phyloP scores from a whole-genome alignment of 2,888 invertebrate species.

The Andrena marginata region DNA sequence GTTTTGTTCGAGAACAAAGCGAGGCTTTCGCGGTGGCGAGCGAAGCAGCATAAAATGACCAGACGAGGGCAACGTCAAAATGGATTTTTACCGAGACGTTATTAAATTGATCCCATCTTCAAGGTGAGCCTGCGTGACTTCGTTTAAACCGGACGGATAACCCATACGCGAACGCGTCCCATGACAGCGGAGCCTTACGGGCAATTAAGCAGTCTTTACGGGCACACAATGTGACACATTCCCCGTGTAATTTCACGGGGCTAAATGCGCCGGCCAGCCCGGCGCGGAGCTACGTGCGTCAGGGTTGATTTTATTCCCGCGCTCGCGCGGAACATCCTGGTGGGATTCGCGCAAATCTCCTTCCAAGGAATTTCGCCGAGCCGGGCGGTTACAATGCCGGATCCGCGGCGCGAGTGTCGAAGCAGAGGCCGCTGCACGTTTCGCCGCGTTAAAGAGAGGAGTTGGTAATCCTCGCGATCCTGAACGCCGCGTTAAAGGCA shows the following conservation, averaged over 20 bases:
- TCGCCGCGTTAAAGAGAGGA: slow-evolving; percentile 3
- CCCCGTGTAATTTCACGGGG: slow-evolving; percentile 50
- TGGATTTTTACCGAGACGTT: slow-evolving; percentile 35
- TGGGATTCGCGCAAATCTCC: slow-evolving; percentile 53
- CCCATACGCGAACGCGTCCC: slow-evolving; percentile 14
- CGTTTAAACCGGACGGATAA: slow-evolving; percentile 69
- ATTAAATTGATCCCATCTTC: slow-evolving; percentile 56
- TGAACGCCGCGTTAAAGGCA: background rate
- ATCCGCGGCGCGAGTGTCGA: slow-evolving; percentile 43
- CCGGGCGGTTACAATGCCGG: slow-evolving; percentile 49
- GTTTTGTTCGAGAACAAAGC: slow-evolving; percentile 25
- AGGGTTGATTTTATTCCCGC: slow-evolving; percentile 22
- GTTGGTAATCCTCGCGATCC: background rate
- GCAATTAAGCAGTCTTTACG: slow-evolving; percentile 71
- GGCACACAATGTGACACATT: slow-evolving; percentile 63
- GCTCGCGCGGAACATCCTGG: slow-evolving; percentile 13
- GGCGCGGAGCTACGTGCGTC: slow-evolving; percentile 33
- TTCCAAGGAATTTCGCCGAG: slow-evolving; percentile 50
- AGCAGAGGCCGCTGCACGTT: slow-evolving; percentile 8
- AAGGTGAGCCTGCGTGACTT: slow-evolving; percentile 64
- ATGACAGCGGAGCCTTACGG: slow-evolving; percentile 43
- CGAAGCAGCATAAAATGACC: slow-evolving; percentile 6
- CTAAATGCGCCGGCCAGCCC: slow-evolving; percentile 25
- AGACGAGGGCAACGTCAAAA: slow-evolving; percentile 20
- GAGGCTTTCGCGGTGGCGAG: background rate